A percentile compares a stretch with the other conserved stretches of the same genome.
Evolutionary conservation across 2,888 invertebrate species (phyloP).

Genomic region (Philereme transversata): DNA sequence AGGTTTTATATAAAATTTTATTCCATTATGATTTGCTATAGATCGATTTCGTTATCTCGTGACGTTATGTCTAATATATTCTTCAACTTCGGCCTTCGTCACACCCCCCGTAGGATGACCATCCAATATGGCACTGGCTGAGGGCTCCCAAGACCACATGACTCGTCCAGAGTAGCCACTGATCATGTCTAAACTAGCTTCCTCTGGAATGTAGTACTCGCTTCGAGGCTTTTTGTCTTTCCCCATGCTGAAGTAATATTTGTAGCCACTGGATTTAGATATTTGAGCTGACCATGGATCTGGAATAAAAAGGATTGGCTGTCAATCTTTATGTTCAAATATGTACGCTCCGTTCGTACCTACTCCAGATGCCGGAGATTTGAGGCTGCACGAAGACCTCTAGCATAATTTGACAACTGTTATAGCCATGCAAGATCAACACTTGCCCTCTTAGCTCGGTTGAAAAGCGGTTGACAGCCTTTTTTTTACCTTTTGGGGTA

Average conservation of each 20-base stretch:
- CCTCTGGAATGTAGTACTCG: conserved; percentile 60
- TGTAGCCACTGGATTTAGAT: conserved; percentile 64
- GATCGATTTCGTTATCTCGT: conserved; percentile 30
- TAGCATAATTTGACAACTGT: too few species aligned
- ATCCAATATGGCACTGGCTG: conserved; percentile 62
- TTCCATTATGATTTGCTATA: conserved; percentile 21
- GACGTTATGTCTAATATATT: conserved; percentile 50
- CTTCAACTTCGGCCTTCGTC: conserved; percentile 61
- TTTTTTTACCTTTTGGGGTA: too few species aligned
- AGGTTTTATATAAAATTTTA: conserved; percentile 20
- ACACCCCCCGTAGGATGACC: conserved; percentile 52
- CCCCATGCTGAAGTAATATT: conserved; percentile 66
- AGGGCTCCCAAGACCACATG: conserved; percentile 72
- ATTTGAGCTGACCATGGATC: conserved; percentile 76
- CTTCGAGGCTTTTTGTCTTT: conserved; percentile 61
- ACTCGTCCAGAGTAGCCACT: conserved; percentile 56
- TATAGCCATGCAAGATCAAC: too few species aligned
- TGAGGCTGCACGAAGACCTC: too few species aligned
- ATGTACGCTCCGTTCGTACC: too few species aligned
- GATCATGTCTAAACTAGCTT: conserved; percentile 65
- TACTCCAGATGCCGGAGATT: too few species aligned
- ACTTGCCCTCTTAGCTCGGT: too few species aligned
- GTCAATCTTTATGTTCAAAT: too few species aligned
- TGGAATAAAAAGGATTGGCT: conserved; percentile 45
- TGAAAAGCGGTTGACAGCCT: too few species aligned